Evolutionary conservation across 2,888 invertebrate genomes (phyloP).

Genomic region (Spilarctia lutea): DNA sequence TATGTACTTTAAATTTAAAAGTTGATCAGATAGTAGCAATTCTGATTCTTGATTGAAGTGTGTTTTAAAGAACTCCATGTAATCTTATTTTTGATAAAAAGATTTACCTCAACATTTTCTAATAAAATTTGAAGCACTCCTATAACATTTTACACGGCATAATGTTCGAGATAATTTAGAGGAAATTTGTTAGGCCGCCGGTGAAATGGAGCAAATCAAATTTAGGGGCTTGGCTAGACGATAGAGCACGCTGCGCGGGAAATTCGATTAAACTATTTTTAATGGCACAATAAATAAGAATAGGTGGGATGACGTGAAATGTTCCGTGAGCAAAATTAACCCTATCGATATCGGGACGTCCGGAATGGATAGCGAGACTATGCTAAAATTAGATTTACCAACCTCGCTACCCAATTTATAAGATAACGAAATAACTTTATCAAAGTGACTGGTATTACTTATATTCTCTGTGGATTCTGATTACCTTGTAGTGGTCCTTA

Average conservation of each 20-base stretch:
- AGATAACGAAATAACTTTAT: conserved; percentile 2
- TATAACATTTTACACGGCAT: conserved; percentile 33
- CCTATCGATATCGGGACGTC: conserved; percentile 25
- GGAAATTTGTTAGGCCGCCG: conserved; percentile 44
- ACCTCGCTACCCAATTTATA: conserved; percentile 18
- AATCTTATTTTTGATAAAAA: background rate
- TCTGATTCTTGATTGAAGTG: too few species aligned
- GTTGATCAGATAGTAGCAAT: too few species aligned
- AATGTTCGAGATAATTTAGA: conserved; percentile 47
- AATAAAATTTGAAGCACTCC: conserved; percentile 2
- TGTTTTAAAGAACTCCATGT: background rate
- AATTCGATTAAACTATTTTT: conserved; percentile 50
- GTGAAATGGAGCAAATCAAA: conserved; percentile 49
- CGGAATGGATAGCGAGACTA: conserved; percentile 33
- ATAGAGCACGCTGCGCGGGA: conserved; percentile 25
- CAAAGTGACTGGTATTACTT: background rate
- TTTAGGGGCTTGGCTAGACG: conserved; percentile 39
- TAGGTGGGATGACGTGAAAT: conserved; percentile 34
- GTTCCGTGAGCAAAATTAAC: conserved; percentile 40
- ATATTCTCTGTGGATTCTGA: background rate
- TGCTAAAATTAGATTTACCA: conserved; percentile 43
- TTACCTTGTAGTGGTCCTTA: background rate
- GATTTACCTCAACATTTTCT: background rate
- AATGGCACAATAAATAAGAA: conserved; percentile 50
- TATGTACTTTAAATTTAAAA: too few species aligned